These are phyloP conservation scores for Triplophysa bombifrons DNA, from an alignment of 2,797 vertebrate species.

Conservation along the genomic window DNA sequence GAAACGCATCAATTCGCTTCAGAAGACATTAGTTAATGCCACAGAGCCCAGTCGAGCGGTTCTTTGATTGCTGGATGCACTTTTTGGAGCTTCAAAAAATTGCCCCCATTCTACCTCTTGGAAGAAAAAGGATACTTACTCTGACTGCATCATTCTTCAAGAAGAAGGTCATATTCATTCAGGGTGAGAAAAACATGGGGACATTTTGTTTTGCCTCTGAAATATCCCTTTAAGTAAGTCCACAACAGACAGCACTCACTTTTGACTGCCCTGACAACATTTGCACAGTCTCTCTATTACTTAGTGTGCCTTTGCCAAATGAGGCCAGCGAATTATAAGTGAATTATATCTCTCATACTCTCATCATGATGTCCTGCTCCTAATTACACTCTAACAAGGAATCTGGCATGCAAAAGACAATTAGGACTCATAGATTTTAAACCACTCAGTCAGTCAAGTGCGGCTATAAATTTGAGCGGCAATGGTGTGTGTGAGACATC, in stretches of 20 bases:
- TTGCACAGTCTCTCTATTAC: not conserved
- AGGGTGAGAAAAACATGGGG: no score
- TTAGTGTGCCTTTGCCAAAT: constrained; percentile 24
- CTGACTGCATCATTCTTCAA: no score
- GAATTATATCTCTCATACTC: constrained; percentile 46
- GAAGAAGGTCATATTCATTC: no score
- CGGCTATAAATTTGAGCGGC: constrained; percentile 33
- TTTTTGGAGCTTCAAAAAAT: no score
- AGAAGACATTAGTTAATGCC: no score
- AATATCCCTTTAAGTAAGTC: not conserved
- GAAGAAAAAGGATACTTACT: no score
- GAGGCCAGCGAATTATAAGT: constrained; percentile 10
- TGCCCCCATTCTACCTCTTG: no score
- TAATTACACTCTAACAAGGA: constrained; percentile 55
- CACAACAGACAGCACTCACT: not conserved
- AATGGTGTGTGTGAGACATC: constrained; percentile 6
- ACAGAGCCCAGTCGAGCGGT: no score
- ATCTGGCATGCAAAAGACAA: constrained; percentile 57
- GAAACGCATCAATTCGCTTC: no score
- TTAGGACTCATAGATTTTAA: constrained; percentile 53
- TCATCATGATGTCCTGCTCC: constrained; percentile 40
- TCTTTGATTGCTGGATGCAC: no score
- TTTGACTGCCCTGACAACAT: not conserved
- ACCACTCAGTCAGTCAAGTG: constrained; percentile 25
- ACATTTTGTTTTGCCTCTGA: no score